phyloP scores from a whole-genome alignment of 1,140 invertebrate species.

The Nasonia giraulti region DNA sequence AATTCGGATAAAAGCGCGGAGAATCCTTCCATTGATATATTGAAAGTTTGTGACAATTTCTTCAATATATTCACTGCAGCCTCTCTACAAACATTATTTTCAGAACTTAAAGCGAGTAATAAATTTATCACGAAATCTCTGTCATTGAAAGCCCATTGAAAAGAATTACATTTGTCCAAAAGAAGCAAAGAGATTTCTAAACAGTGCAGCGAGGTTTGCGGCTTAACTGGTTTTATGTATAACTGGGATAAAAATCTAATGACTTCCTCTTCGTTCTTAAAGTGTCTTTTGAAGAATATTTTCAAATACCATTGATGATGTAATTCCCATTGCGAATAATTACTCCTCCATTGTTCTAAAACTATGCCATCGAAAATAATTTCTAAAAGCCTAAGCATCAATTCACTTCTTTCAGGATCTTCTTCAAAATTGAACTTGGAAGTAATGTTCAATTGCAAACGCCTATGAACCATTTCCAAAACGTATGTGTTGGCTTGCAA shows the following conservation, averaged over 20 bases:
- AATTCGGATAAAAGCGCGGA: constrained; percentile 65
- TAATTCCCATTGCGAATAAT: constrained; percentile 50
- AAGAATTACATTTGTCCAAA: constrained; percentile 56
- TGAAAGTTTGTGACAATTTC: constrained; percentile 59
- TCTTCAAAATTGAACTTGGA: constrained; percentile 65
- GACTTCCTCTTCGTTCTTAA: constrained; percentile 59
- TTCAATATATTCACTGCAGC: constrained; percentile 62
- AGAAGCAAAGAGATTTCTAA: constrained; percentile 61
- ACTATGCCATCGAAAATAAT: constrained; percentile 66
- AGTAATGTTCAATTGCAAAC: constrained; percentile 63
- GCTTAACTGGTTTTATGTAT: constrained; percentile 65
- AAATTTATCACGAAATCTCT: constrained; percentile 66
- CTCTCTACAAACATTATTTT: constrained; percentile 59
- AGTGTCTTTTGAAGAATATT: constrained; percentile 70
- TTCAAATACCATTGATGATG: constrained; percentile 69
- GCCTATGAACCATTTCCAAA: constrained; percentile 69
- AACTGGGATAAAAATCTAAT: constrained; percentile 66
- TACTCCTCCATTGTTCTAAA: constrained; percentile 29
- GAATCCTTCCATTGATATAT: constrained; percentile 57
- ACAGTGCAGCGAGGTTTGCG: constrained; percentile 63
- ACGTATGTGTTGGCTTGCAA: constrained; percentile 69
- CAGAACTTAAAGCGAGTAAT: constrained; percentile 63
- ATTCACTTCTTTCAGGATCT: constrained; percentile 61
- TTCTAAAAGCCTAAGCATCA: constrained; percentile 66
- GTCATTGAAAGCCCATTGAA: constrained; percentile 64